phyloP scores from a whole-genome alignment of 2,888 invertebrate species.

The Tryphoninae sp. region DNA sequence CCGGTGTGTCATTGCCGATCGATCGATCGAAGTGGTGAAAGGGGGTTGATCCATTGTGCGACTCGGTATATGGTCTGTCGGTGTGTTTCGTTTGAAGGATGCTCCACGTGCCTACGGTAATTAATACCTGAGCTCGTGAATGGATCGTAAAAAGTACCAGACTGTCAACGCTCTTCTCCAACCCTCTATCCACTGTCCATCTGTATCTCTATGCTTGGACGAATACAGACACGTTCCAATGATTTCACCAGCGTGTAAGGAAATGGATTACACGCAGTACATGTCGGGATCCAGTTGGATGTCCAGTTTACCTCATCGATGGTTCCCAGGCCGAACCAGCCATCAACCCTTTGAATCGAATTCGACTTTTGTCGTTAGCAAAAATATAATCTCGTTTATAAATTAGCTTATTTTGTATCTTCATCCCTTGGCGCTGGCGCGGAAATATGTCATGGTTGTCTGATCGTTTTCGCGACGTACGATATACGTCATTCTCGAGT shows the following conservation, averaged over 20 bases:
- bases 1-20: too few relatives aligned
- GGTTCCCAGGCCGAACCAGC: not conserved
- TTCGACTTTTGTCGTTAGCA: not conserved
- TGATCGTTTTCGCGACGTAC: conserved; percentile 18
- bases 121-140: conserved; percentile 65
- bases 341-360: not conserved
- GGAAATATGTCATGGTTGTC: conserved; percentile 30
- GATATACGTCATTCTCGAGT: conserved; percentile 28
- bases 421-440: not conserved
- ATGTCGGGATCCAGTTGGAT: conserved; percentile 13
- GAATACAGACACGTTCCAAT: conserved; percentile 13
- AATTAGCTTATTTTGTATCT: conserved; percentile 23
- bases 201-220: conserved; percentile 20
- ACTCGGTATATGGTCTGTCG: too few relatives aligned
- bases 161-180: not conserved
- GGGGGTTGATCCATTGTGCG: too few relatives aligned
- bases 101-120: conserved; percentile 37
- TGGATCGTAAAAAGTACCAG: conserved; percentile 56
- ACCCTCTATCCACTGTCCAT: not conserved
- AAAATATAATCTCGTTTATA: conserved; percentile 8
- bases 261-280: conserved; percentile 17
- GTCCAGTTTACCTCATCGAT: conserved; percentile 34
- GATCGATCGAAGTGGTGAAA: too few relatives aligned
- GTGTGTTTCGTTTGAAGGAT: too few relatives aligned
- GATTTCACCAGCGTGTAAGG: conserved; percentile 14